Base-by-base conservation (phyloP, 2,888 invertebrate genomes). In the Rotaria macrura region DNA sequence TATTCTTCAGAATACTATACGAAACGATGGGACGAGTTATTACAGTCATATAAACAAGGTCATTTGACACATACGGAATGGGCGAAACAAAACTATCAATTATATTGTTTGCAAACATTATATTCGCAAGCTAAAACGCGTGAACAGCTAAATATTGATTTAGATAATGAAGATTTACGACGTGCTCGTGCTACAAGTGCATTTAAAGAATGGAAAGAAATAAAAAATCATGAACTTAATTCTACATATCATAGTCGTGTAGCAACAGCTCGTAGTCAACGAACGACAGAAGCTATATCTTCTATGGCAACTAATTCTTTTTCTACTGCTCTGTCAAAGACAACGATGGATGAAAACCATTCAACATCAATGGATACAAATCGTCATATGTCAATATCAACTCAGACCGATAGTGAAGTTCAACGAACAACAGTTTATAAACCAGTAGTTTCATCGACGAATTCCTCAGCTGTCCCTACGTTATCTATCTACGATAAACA, bases 41-140 rank as follows among this genome's bases (percentile, higher is more conserved):
- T 43, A 43, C 12, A 79, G 14, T 43, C 43, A 25, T 43, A 43
- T n/a, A 43, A 79, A 43, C n/a, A 40, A 79, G 79, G 79, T 25
- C 0, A n/a, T 79, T n/a, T 79, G n/a, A 14, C 79, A n/a, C 79
- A 79, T n/a, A n/a, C 20, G 0, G 79, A 79, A 79, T 79, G 79
- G 79, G 79, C 79, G 0, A 25, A 79, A 43, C 79, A 79, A 43
- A 79, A n/a, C n/a, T 79, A 79, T 43, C 79, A 79, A 79, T n/a
- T 79, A 79, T n/a, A 12, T 43, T 43, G 38, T 43, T 23, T 79
- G 2, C 43, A 43, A 79, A 79, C 43, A 3, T 43, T 79, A n/a
- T 43, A 43, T n/a, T 7, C 9, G 9, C 79, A 79, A 79, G 40
- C 79, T n/a, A 3, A 9, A n/a, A 40, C 25, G n/a, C 79, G 43